Percentiles rank a stretch among this genome's conserved stretches.
Conservation (phyloP, 2,113 vertebrate species). For the Macaca fascicularis region T2T-MFA8v1.1 NC_088388.1:28393001-28393500, state of each 20-base stretch:
- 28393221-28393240: background rate
- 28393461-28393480: conserved; percentile 34
- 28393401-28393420: background rate
- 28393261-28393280: background rate
- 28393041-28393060: background rate
- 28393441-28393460: conserved; percentile 5
- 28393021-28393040: background rate
- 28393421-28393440: background rate
- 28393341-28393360: background rate
- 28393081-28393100: background rate
- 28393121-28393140: background rate
- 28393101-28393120: background rate
- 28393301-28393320: background rate
- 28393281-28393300: background rate
- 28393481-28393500: conserved; percentile 45
- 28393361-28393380: conserved; percentile 3
- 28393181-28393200: background rate
- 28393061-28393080: background rate
- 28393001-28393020: background rate
- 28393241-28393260: background rate
- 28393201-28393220: background rate
- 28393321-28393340: background rate
- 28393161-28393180: background rate
- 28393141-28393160: background rate
- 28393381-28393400: background rate